phyloP scores from a whole-genome alignment of 2,113 vertebrate species.

The Chamaea fasciata region DNA sequence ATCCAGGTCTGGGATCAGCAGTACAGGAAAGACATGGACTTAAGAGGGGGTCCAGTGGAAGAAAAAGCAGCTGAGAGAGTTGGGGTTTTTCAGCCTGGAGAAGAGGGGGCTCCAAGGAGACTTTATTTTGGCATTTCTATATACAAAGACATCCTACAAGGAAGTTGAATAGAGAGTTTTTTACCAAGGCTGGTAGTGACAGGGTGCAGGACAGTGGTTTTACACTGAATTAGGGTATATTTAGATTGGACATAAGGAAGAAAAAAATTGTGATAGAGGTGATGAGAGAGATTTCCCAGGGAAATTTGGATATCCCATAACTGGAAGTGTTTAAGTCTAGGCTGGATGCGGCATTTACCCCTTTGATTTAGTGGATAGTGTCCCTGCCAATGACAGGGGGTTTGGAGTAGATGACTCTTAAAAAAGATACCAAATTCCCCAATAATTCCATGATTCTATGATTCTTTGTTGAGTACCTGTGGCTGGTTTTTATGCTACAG shows the following conservation, averaged over 20 bases:
- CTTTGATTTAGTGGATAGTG: not conserved
- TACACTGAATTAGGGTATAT: not conserved
- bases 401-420: not conserved
- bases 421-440: not conserved
- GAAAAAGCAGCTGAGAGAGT: not conserved
- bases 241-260: not conserved
- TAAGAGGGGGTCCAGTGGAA: not conserved
- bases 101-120: not conserved
- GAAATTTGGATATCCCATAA: not conserved
- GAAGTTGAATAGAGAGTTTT: not conserved
- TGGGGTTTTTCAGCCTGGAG: not conserved
- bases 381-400: rapidly evolving
- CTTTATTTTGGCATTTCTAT: not conserved
- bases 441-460: not conserved
- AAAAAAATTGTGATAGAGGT: not conserved
- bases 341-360: not conserved
- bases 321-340: not conserved
- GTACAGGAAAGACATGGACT: not conserved
- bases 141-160: not conserved
- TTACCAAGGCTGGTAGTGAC: not conserved
- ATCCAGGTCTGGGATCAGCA: not conserved
- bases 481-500: not conserved
- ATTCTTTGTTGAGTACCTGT: not conserved
- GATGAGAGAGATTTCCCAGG: not conserved
- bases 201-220: not conserved